These are phyloP conservation scores for Eledona agricola DNA, from an alignment of 2,888 invertebrate species.

Conservation along the genomic window DNA sequence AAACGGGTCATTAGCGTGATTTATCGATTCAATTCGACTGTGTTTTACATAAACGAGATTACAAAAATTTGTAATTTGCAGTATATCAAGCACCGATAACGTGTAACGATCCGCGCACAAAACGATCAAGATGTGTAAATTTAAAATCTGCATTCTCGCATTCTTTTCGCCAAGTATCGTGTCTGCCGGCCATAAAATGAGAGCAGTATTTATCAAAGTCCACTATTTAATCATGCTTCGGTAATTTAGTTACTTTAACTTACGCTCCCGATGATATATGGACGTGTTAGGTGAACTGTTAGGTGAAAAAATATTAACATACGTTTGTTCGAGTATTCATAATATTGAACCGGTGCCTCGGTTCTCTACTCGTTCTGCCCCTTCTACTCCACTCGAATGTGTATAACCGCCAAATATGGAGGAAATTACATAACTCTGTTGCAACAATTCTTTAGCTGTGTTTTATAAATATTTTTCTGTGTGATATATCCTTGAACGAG, in stretches of 20 bases:
- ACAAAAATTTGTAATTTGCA: constrained; percentile 50
- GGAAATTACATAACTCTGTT: no score
- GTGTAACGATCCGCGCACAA: constrained; percentile 26
- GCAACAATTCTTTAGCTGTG: no score
- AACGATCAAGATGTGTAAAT: constrained; percentile 49
- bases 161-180: constrained; percentile 52
- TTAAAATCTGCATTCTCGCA: constrained; percentile 55
- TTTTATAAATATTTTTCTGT: no score
- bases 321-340: no score
- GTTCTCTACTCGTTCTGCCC: no score
- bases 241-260: constrained; percentile 56
- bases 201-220: constrained; percentile 59
- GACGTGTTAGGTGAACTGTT: constrained; percentile 17
- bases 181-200: constrained; percentile 56
- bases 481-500: no score
- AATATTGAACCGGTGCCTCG: no score
- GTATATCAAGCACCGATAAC: constrained; percentile 48
- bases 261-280: constrained; percentile 37
- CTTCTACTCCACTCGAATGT: no score
- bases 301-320: no score
- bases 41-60: constrained; percentile 27
- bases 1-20: constrained; percentile 28
- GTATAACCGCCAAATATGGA: no score
- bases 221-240: constrained; percentile 58
- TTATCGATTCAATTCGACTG: constrained; percentile 21